A percentile compares a stretch with the other conserved stretches of the same genome.
These are phyloP conservation scores for Podarcis siculus DNA, from an alignment of 2,797 vertebrate species.

Conservation along the genomic window DNA sequence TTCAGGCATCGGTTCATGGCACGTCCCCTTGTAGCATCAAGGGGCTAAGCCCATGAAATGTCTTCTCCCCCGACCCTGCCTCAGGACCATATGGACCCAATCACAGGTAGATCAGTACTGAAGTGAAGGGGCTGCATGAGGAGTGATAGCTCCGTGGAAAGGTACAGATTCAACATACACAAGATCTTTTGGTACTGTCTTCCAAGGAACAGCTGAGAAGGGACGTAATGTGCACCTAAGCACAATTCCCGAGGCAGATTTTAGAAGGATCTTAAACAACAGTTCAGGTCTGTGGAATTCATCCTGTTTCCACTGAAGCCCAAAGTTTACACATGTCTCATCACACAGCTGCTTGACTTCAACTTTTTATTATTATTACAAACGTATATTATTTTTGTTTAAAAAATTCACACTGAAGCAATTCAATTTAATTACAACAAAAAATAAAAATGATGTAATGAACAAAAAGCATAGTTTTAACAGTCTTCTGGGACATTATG, in stretches of 20 bases:
- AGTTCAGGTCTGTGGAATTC: constrained; percentile 46
- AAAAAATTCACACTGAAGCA: constrained; percentile 78
- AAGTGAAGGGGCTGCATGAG: neutral
- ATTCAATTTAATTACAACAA: constrained; percentile 88
- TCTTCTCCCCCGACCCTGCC: neutral
- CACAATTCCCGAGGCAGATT: neutral
- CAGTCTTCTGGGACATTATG: constrained; percentile 88
- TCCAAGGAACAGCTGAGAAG: neutral
- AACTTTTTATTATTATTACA: constrained; percentile 72
- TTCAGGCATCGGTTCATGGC: no score
- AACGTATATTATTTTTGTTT: constrained; percentile 72
- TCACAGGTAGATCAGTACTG: neutral
- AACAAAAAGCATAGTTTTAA: constrained; percentile 85
- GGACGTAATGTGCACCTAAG: neutral
- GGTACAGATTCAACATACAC: neutral
- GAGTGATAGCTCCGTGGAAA: neutral
- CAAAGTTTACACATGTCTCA: constrained; percentile 49
- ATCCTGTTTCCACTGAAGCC: constrained; percentile 32
- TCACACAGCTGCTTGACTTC: constrained; percentile 43
- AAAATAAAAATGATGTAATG: constrained; percentile 93
- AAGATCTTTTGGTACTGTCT: neutral
- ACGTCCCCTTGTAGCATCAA: no score
- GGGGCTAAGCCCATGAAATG: no score
- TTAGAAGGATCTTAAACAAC: constrained; percentile 50
- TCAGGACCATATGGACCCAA: neutral